Conservation (phyloP, 2,888 invertebrate species). For the Ormyrus nitidulus region DNA sequence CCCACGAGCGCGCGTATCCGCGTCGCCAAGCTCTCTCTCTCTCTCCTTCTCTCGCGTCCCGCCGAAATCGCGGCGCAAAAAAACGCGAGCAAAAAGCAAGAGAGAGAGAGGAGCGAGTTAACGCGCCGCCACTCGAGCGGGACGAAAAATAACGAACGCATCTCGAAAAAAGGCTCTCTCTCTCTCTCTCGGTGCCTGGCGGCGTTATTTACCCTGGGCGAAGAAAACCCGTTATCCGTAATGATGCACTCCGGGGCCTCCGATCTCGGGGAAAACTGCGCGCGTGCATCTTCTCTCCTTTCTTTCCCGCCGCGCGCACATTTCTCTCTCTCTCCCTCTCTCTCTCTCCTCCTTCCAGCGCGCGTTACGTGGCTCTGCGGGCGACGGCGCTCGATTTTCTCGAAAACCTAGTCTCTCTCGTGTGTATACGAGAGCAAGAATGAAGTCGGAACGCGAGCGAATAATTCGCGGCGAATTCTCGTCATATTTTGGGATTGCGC, state of each 20-base stretch:
- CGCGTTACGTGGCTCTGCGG: too few species aligned
- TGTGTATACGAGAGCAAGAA: too few species aligned
- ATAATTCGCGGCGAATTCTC: too few species aligned
- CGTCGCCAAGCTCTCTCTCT: too few species aligned
- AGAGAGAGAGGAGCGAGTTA: background rate
- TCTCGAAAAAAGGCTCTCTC: background rate
- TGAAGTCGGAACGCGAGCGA: too few species aligned
- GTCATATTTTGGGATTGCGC: too few species aligned
- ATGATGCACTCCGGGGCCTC: constrained; percentile 54
- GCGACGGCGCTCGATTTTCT: too few species aligned
- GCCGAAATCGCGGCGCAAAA: background rate
- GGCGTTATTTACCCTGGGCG: constrained; percentile 55
- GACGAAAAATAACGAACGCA: constrained; percentile 18
- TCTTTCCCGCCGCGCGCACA: background rate
- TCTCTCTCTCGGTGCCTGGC: background rate
- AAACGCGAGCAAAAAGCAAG: background rate
- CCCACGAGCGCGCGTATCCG: background rate
- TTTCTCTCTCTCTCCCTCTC: constrained; percentile 11
- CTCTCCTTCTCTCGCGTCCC: too few species aligned
- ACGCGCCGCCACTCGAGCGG: background rate
- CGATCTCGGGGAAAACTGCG: constrained; percentile 6
- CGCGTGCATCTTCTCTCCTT: background rate
- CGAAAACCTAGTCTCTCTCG: too few species aligned
- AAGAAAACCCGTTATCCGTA: constrained; percentile 58
- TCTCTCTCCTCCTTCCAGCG: background rate